A percentile compares a stretch with the other conserved stretches of the same genome.
Conservation (phyloP, 2,113 vertebrate genomes). For the Myanophis thanlyinensis region DNA sequence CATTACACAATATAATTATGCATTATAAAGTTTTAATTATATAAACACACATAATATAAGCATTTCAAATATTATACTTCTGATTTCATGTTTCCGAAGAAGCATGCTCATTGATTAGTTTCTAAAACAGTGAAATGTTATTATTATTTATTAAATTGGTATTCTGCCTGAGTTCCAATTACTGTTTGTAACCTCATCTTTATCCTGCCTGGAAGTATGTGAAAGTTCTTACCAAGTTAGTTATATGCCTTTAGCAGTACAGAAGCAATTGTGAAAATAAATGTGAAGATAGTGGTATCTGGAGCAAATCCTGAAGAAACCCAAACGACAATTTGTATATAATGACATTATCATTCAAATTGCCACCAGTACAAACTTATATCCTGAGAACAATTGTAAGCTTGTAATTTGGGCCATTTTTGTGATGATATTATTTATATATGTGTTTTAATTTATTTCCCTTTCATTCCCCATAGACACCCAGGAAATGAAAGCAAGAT, state of each 20-base stretch:
- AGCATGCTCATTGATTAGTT: neutral
- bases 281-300: neutral
- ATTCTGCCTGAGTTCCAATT: neutral
- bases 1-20: neutral
- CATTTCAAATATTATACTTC: neutral
- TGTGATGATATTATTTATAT: neutral
- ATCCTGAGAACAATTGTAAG: neutral
- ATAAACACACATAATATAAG: neutral
- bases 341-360: neutral
- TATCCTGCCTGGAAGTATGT: neutral
- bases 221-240: neutral
- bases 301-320: neutral
- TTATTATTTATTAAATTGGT: neutral
- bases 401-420: neutral
- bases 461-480: neutral
- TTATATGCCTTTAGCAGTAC: neutral
- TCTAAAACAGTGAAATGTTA: neutral
- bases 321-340: neutral
- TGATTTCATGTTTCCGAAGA: neutral
- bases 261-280: neutral
- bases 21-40: neutral
- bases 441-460: neutral
- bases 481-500: neutral
- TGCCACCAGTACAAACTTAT: neutral
- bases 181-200: neutral